Percentiles rank a stretch among this genome's conserved stretches.
Evolutionary conservation across 2,888 invertebrate species (phyloP).

Genomic region (Nomada fucata): DNA sequence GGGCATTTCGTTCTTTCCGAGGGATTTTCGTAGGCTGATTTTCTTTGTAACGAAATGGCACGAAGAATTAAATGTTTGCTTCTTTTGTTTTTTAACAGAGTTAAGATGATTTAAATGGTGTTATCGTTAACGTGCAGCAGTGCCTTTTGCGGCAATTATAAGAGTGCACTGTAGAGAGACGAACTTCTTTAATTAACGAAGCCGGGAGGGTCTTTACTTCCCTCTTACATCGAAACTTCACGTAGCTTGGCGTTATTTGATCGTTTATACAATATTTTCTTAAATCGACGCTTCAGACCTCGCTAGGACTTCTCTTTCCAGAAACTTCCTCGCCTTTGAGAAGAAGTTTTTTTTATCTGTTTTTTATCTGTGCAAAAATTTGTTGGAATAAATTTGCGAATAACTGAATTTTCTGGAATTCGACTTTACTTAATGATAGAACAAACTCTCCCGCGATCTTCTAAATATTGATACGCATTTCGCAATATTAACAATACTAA

Average conservation of each 20-base stretch:
- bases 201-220: slow-evolving; percentile 6
- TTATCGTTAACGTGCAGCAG: neutral
- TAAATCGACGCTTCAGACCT: neutral
- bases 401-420: no score
- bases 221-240: slow-evolving; percentile 17
- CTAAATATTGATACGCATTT: no score
- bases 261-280: slow-evolving; percentile 20
- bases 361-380: no score
- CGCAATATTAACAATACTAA: no score
- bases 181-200: neutral
- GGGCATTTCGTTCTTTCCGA: no score
- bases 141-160: slow-evolving; percentile 5
- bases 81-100: neutral
- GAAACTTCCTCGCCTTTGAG: neutral
- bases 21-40: neutral
- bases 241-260: neutral
- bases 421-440: no score
- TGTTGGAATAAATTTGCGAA: no score
- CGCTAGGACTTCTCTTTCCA: neutral
- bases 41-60: neutral
- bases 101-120: neutral
- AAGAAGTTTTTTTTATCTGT: no score
- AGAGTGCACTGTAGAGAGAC: neutral
- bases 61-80: neutral
- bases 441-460: no score